Evolutionary conservation across 2,113 vertebrate species (phyloP).

Genomic region (Hyperoodon ampullatus): DNA sequence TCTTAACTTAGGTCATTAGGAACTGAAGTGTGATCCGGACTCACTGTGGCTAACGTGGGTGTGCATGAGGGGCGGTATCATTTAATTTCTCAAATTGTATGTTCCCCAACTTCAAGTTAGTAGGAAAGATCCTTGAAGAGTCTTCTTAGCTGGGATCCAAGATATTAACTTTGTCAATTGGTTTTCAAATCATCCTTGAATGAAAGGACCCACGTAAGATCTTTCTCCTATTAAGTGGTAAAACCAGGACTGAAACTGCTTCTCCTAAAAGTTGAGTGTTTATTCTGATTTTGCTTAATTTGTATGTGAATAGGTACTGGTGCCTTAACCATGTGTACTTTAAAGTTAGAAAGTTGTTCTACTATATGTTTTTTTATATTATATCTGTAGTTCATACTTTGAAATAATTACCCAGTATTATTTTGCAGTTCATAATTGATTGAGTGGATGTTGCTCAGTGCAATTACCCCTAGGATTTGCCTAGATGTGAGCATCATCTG

Average conservation of each 20-base stretch:
- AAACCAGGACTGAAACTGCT: not conserved
- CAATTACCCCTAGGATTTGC: not conserved
- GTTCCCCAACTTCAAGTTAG: not conserved
- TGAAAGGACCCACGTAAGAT: not conserved
- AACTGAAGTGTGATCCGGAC: not conserved
- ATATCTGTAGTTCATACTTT: not conserved
- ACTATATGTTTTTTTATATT: not conserved
- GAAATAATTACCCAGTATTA: not conserved
- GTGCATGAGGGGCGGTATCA: rapidly evolving
- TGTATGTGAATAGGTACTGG: not conserved
- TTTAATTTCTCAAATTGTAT: not conserved
- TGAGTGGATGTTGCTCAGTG: not conserved
- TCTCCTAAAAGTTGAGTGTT: not conserved
- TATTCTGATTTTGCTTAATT: not conserved
- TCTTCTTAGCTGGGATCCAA: not conserved
- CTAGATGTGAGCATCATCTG: not conserved
- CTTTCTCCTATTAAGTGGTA: not conserved
- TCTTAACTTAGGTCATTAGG: not conserved
- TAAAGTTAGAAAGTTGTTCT: not conserved
- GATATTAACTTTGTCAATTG: not conserved
- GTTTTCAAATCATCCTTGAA: not conserved
- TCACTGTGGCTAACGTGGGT: too few relatives aligned
- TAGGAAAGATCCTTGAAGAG: not conserved
- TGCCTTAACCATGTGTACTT: not conserved
- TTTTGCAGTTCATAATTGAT: not conserved